These are phyloP conservation scores for Pollenia amentaria DNA, from an alignment of 2,888 invertebrate genomes.

Conservation along the genomic window DNA sequence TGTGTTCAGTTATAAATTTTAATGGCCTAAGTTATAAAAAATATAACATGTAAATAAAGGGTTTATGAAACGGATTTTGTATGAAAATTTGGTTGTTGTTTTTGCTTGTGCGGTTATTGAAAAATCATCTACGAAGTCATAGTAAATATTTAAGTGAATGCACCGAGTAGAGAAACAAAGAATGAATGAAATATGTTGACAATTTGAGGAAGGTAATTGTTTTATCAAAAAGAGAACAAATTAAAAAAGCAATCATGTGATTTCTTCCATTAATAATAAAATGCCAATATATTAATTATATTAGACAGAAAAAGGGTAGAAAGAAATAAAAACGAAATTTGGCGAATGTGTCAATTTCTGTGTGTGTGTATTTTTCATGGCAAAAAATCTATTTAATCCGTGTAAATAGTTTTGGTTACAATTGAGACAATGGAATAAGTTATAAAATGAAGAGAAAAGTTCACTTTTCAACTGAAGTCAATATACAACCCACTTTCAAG, in stretches of 20 bases:
- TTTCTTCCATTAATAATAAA: conserved; percentile 14
- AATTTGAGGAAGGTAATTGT: conserved; percentile 53
- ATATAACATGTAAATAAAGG: no score
- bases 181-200: conserved; percentile 5
- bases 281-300: conserved; percentile 17
- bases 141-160: conserved; percentile 3
- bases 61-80: no score
- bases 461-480: conserved; percentile 5
- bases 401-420: conserved; percentile 51
- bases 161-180: not conserved
- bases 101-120: no score
- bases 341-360: not conserved
- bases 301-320: not conserved
- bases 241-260: conserved; percentile 36
- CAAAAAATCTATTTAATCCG: conserved; percentile 49
- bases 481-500: not conserved
- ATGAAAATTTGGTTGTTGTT: no score
- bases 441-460: conserved; percentile 29
- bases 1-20: no score
- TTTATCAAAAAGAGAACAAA: conserved; percentile 50
- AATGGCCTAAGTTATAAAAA: no score
- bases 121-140: no score
- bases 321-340: not conserved
- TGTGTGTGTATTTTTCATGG: not conserved
- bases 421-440: conserved; percentile 48